phyloP scores from a whole-genome alignment of 2,113 vertebrate species.

The Strix uralensis region DNA sequence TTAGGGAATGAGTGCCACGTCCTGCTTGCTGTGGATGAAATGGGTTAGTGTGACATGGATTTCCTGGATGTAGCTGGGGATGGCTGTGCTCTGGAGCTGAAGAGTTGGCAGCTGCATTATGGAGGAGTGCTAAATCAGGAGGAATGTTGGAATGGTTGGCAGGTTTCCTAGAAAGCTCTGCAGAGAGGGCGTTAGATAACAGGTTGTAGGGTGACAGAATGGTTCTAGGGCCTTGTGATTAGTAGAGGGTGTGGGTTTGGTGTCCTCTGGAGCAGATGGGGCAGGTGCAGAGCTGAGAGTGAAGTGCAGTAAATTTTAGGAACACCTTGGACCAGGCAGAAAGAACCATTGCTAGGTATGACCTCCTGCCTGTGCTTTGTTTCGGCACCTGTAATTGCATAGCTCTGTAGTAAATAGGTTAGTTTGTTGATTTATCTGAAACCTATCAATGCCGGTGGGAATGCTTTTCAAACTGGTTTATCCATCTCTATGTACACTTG shows the following conservation, averaged over 20 bases:
- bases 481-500: background rate
- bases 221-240: background rate
- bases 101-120: background rate
- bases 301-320: background rate
- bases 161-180: background rate
- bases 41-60: constrained; percentile 65
- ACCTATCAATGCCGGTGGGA: background rate
- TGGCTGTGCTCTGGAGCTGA: background rate
- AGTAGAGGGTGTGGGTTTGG: background rate
- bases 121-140: background rate
- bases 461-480: background rate
- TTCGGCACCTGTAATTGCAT: background rate
- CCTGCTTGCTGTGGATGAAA: constrained; percentile 82
- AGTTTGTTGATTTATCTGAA: background rate
- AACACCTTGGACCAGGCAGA: background rate
- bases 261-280: background rate
- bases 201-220: background rate
- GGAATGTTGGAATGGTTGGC: background rate
- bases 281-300: background rate
- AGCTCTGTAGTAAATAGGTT: background rate
- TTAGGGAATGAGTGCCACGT: constrained; percentile 65
- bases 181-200: background rate
- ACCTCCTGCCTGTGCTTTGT: background rate
- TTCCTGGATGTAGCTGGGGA: background rate
- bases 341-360: background rate